Evolutionary conservation across 2,797 vertebrate genomes (phyloP).

Genomic region (Gymnoscopelus braueri): DNA sequence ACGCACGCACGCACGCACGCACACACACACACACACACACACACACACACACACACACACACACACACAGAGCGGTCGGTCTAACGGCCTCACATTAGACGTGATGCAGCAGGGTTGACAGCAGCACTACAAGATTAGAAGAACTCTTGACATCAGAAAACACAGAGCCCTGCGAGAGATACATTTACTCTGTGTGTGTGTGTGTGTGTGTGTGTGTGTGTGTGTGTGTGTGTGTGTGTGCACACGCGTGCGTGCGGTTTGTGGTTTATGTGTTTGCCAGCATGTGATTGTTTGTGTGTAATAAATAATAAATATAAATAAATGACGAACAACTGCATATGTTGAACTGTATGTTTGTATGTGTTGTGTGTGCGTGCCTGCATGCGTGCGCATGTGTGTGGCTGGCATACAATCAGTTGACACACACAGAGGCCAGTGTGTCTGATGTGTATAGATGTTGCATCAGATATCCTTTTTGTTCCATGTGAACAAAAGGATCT

Average conservation of each 20-base stretch:
- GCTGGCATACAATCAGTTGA: background rate
- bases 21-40: slow-evolving; percentile 8
- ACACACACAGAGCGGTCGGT: slow-evolving; percentile 31
- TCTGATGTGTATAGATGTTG: too few relatives aligned
- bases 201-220: background rate
- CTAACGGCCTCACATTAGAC: slow-evolving; percentile 40
- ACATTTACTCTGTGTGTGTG: too few relatives aligned
- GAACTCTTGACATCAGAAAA: too few relatives aligned
- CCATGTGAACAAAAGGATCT: too few relatives aligned
- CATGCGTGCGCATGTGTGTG: background rate
- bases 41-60: slow-evolving; percentile 6
- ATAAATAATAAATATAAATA: too few relatives aligned
- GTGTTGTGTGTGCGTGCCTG: background rate
- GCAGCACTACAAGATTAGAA: too few relatives aligned
- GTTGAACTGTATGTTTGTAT: background rate
- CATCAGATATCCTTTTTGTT: slow-evolving; percentile 7
- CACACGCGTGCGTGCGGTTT: background rate
- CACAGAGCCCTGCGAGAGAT: too few relatives aligned
- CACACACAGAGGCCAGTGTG: too few relatives aligned
- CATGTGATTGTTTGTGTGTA: background rate
- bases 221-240: background rate
- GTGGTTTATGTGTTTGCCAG: slow-evolving; percentile 4
- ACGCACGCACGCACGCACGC: background rate
- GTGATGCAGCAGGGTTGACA: slow-evolving; percentile 9
- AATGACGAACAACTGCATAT: too few relatives aligned